These are phyloP conservation scores for Goniozus legneri DNA, from an alignment of 1,140 invertebrate species.

Conservation along the genomic window DNA sequence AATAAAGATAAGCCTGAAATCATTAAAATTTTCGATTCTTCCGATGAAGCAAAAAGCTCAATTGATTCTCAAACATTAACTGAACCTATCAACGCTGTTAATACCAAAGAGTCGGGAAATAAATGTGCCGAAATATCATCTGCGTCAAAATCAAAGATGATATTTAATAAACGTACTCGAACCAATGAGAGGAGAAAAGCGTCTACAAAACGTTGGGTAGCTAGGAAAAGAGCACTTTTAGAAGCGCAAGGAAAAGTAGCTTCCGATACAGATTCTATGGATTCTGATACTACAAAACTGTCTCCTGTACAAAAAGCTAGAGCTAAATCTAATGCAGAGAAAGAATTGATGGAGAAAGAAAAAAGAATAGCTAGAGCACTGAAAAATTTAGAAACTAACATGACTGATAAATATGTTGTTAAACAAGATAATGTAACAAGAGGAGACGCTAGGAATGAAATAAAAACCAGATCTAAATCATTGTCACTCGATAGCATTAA, in stretches of 20 bases:
- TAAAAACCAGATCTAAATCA: slow-evolving; percentile 13
- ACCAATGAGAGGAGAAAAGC: slow-evolving; percentile 39
- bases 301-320: slow-evolving; percentile 48
- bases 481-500: neutral
- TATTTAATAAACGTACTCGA: slow-evolving; percentile 33
- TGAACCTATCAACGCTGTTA: too few species aligned
- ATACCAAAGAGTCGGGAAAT: too few species aligned
- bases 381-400: slow-evolving; percentile 33
- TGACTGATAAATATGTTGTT: slow-evolving; percentile 22
- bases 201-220: slow-evolving; percentile 48
- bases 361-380: slow-evolving; percentile 29
- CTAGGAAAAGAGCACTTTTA: slow-evolving; percentile 43
- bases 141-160: too few species aligned
- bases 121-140: too few species aligned
- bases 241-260: slow-evolving; percentile 41
- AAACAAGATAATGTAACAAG: slow-evolving; percentile 15
- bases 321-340: slow-evolving; percentile 40
- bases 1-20: too few species aligned
- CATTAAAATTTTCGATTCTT: too few species aligned
- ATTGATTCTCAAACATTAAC: too few species aligned
- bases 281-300: slow-evolving; percentile 34
- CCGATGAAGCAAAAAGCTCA: too few species aligned
- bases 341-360: slow-evolving; percentile 32
- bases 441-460: slow-evolving; percentile 13
- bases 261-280: slow-evolving; percentile 45